Base-by-base conservation (phyloP, 2,888 invertebrate species). In the Drosophila mettleri region DNA sequence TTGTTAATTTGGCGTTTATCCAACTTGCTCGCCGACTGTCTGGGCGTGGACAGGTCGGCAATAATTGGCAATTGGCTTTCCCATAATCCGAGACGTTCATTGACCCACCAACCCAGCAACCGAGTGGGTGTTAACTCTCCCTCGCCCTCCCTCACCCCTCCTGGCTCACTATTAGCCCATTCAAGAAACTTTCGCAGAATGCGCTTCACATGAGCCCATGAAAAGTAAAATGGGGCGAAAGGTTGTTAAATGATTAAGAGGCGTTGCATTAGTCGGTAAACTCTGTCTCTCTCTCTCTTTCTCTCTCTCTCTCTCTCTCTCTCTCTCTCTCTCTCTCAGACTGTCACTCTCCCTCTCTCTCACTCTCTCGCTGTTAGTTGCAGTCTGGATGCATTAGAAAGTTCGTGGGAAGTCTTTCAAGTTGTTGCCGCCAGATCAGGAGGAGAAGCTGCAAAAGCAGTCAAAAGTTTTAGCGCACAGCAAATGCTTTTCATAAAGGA, bases 211-310 rank as follows among this genome's bases (percentile, higher is more conserved):
- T 49, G 43, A 14, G 31, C 39, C 34, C 53, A 67, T 69, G 63
- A 74, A 88, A 81, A 74, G 69, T 69, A 74, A 88, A 80, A 86
- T 86, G 88, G 81, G 86, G 81, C 86, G 84, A 88, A 86, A 88
- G 84, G 88, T 86, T 86, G 86, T 80, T 75, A 88, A 88, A 84
- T 86, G 84, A 86, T 86, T 86, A 84, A 84, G 74, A 86, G 86
- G 86, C 88, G 86, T 85, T 76, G 69, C 88, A 88, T 84, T 84
- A 84, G 81, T 81, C 36, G 58, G 52, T 55, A 18, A 31, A 24
- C 18, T 38, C 33, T 8, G 29, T 53, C 20, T n/a, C 22, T 12
- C 14, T 8, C 20, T 14, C 48, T n/a, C 31, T n/a, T 39, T 20
- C n/a, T 38, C 12, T 14, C 22, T 22, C 12, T 16, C 18, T 2